Conservation (phyloP, 2,797 vertebrate species). For the Mormyrops attenuatus region DNA sequence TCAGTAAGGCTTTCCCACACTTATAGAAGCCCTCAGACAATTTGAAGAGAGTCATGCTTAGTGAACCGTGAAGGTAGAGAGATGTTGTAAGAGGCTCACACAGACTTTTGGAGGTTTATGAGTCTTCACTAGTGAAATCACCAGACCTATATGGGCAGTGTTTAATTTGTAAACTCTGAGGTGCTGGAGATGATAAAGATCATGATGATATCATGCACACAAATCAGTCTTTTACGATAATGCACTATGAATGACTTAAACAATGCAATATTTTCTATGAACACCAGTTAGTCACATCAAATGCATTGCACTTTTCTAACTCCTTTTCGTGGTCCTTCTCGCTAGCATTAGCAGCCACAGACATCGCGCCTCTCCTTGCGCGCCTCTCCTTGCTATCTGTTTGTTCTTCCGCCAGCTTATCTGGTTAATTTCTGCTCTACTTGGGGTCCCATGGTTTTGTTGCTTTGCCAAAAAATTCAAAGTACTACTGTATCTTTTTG, state of each 20-base stretch:
- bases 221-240: not conserved
- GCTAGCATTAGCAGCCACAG: not conserved
- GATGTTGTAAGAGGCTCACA: not conserved
- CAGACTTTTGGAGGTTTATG: not conserved
- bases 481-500: not conserved
- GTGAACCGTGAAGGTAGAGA: not conserved
- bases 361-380: not conserved
- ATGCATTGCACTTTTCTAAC: not conserved
- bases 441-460: not conserved
- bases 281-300: not conserved
- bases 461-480: not conserved
- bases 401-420: not conserved
- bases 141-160: not conserved
- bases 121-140: not conserved
- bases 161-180: not conserved
- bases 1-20: not conserved
- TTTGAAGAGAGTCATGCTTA: not conserved
- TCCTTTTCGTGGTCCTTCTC: not conserved
- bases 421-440: not conserved
- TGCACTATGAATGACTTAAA: not conserved
- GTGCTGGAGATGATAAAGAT: not conserved
- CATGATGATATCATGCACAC: not conserved
- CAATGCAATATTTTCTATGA: not conserved
- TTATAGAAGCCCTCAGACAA: not conserved
- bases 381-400: not conserved